Base-by-base conservation (phyloP, 2,888 invertebrate species). In the Steinernema scapterisci region DNA sequence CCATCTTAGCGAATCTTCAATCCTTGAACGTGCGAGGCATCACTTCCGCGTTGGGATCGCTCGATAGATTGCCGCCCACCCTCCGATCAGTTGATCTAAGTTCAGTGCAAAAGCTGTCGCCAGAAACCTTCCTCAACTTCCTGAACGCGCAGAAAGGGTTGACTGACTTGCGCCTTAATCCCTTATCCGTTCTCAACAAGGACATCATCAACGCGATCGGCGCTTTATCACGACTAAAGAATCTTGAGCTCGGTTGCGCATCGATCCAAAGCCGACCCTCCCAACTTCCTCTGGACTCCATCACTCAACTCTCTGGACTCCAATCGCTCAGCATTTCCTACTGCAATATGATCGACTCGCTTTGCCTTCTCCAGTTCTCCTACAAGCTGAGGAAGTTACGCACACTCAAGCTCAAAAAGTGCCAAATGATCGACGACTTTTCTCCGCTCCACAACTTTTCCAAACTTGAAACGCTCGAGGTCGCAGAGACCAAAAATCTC, bases 401-500 rank as follows among this genome's bases (percentile, higher is more conserved):
- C 27, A 45, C 71, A 6, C 63, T 78, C 21, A 56, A 46, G 23
- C 48, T 78, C 44, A 52, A 51, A 13, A 74, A 78, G 23, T 78
- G 78, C 38, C 31, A 72, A 11, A 76, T 72, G 72, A 52, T 78
- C 9, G 38, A 16, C 48, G 73, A 78, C 70, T 78, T 63, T 51
- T 44, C 54, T 0, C 31, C 48, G 16, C 46, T 79, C 2, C 27
- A 25, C 0, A 25, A 21, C 46, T 45, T 76, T 31, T n/a, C 23
- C 31, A 25, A 54, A 5, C 74, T 78, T 6, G 23, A 51, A 45
- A 27, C 31, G 16, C 54, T 78, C 19, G 48, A 70, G 19, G 52
- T 78, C 43, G 76, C 80, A 38, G 71, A 76, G 54, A 51, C 78
- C n/a, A 23, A 45, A n/a, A 72, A 79, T 52, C 21, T 78, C 19